Evolutionary conservation across 64 coral and sea anemone species (phyloP).

Genomic region (Montipora cactus): DNA sequence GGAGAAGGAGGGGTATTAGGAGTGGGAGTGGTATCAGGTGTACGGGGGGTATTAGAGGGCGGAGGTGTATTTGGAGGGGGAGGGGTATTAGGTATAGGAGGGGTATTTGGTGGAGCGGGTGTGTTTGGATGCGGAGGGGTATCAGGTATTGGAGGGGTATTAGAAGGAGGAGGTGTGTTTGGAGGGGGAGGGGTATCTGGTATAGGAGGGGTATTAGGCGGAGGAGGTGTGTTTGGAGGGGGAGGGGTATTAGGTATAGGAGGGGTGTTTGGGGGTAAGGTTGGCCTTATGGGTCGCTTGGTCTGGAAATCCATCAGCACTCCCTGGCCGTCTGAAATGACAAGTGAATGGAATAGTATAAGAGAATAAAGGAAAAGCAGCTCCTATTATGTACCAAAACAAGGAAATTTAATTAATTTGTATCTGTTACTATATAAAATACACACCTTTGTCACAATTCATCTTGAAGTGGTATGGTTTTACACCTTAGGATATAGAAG

Average conservation of each 20-base stretch:
- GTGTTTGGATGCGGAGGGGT: slow-evolving; percentile 21
- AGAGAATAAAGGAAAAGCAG: not conserved
- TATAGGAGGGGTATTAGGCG: slow-evolving; percentile 66
- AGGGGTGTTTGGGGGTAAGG: slow-evolving; percentile 20
- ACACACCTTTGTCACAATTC: slow-evolving; percentile 58
- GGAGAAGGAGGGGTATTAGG: slow-evolving; percentile 34
- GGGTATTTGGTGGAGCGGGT: slow-evolving; percentile 40
- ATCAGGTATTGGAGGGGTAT: slow-evolving; percentile 54
- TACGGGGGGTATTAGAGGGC: slow-evolving; percentile 60
- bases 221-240: slow-evolving; percentile 48
- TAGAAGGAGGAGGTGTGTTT: slow-evolving; percentile 52
- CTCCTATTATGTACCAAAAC: too few relatives aligned
- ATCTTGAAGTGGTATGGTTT: slow-evolving; percentile 60
- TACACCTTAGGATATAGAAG: not conserved
- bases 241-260: slow-evolving; percentile 36
- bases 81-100: slow-evolving; percentile 24
- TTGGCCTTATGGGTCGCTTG: slow-evolving; percentile 70
- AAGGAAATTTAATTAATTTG: too few relatives aligned
- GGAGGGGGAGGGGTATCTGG: slow-evolving; percentile 21
- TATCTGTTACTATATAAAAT: not conserved
- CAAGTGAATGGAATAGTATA: not conserved
- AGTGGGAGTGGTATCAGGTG: slow-evolving; percentile 2
- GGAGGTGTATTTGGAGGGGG: slow-evolving; percentile 52
- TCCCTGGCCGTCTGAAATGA: slow-evolving; percentile 69
- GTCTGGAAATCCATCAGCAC: slow-evolving; percentile 85